Base-by-base conservation (phyloP, 2,113 vertebrate genomes). In the Probosciger aterrimus region DNA sequence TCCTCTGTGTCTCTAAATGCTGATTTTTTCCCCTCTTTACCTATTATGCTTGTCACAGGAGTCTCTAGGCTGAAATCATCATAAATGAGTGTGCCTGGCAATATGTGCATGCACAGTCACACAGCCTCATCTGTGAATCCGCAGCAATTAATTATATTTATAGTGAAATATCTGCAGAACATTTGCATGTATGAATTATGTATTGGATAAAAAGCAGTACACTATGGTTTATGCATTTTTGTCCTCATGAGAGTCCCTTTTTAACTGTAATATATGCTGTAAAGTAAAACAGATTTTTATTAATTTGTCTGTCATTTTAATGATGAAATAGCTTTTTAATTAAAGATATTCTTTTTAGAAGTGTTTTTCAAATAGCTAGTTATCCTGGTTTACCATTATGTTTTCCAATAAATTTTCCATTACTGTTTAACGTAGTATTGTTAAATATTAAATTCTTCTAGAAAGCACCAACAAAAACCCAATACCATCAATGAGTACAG, bases 61-160 rank as follows among this genome's bases (percentile, higher is more conserved):
- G 88, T 92, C 95, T 98, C 82, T 81, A 98, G 93, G 96, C 96
- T 97, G 95, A 96, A 95, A 97, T 97, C 95, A 97, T 53, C 95
- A 97, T 96, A 97, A 98, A 98, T 89, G 95, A 98, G 96, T 82
- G 95, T 97, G 97, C 77, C 96, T 97, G 98, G 97, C 97, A 97
- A 77, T 96, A 95, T 97, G 96, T 96, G 93, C 95, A 94, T 95
- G 95, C 95, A 96, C 75, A 92, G 88, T 86, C 96, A 97, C 97
- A 96, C 95, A 97, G 94, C 90, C 89, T 98, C 93, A 93, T 97
- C 97, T 96, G 94, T 95, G 96, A 91, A 96, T 97, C 96, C 96
- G 83, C 84, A 96, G 97, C 90, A 98, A 97, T 97, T 96, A 96
- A 97, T 98, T 96, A 97, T 91, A 92, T 95, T 96, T 97, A 93